Base-by-base conservation (phyloP, 2,797 vertebrate species). In the Ciconia nigra region DNA sequence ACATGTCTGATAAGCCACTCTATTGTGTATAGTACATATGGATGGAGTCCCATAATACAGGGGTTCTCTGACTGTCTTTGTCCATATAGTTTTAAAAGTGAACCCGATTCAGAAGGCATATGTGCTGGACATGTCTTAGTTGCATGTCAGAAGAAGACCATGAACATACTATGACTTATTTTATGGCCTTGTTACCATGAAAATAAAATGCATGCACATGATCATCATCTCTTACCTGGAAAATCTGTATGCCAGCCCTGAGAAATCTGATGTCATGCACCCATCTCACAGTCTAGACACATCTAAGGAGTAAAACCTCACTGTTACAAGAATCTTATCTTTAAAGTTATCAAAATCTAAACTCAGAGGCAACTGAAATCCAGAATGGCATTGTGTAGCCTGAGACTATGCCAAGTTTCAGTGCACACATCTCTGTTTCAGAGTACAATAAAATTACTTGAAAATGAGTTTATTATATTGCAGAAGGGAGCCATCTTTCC, bases 391-490 rank as follows among this genome's bases (percentile, higher is more conserved):
- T 39, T 0, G 0, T 20, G 29, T 47, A 76, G 6, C 26, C 79
- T 59, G 35, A 84, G 44, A 66, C 13, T 54, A 6, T 9, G 35
- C 11, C 35, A 73, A 52, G 21, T 94, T 96, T 94, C 73, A 86
- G 35, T 61, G 83, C 49, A 69, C 12, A 73, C 4, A 31, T 76
- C 41, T 79, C 63, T 66, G 41, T 79, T 62, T 63, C 52, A 84
- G 69, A 94, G 49, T 63, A 37, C 26, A 72, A 66, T 69, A 62
- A 78, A 92, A 41, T 44, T 86, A 85, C 46, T 79, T 63, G 35
- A 78, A 95, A 96, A 92, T 83, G 10, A 90, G 54, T 83, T 85
- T 69, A 51, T 95, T 89, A 76, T 88, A 55, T 90, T 89, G 42
- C 70, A 92, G 35, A 44, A 83, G 42, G 69, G 44, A 95, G 4